These are phyloP conservation scores for Clepsis dumicolana DNA, from an alignment of 2,888 invertebrate species.

Conservation along the genomic window DNA sequence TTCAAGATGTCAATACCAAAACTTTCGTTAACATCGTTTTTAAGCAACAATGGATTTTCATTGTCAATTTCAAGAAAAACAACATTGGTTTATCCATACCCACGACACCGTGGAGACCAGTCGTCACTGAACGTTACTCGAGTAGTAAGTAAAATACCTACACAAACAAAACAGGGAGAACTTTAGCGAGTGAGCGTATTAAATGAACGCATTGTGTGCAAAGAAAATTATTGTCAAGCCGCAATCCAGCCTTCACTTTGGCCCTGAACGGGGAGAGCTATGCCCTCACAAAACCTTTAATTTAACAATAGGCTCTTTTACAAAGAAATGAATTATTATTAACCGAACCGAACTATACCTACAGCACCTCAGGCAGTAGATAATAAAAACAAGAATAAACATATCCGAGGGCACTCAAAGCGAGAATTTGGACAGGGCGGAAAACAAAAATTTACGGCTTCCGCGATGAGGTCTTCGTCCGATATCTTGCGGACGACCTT, in stretches of 20 bases:
- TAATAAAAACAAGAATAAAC: slow-evolving; percentile 55
- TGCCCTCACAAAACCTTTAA: slow-evolving; percentile 60
- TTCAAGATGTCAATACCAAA: slow-evolving; percentile 61
- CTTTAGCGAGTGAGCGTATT: slow-evolving; percentile 46
- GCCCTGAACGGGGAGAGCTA: slow-evolving; percentile 59
- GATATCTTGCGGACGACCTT: slow-evolving; percentile 54
- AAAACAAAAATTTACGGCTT: slow-evolving; percentile 65
- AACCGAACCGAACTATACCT: slow-evolving; percentile 48
- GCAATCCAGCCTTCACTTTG: slow-evolving; percentile 58
- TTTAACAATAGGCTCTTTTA: slow-evolving; percentile 65
- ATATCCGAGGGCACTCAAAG: slow-evolving; percentile 56
- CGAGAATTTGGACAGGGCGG: slow-evolving; percentile 59
- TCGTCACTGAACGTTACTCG: slow-evolving; percentile 31
- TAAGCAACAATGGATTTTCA: slow-evolving; percentile 30
- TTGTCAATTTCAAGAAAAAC: slow-evolving; percentile 36
- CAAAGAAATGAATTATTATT: slow-evolving; percentile 66
- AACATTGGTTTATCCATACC: slow-evolving; percentile 5
- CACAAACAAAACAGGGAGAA: slow-evolving; percentile 24
- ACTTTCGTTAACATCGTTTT: slow-evolving; percentile 62
- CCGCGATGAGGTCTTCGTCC: slow-evolving; percentile 62
- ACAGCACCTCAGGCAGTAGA: slow-evolving; percentile 46
- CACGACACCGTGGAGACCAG: slow-evolving; percentile 13
- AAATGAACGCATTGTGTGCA: slow-evolving; percentile 50
- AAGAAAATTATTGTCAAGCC: slow-evolving; percentile 56
- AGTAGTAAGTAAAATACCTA: slow-evolving; percentile 24